Percentiles rank a stretch among this genome's conserved stretches.
phyloP scores from a whole-genome alignment of 2,888 invertebrate species.

The Strigamia crassipes region DNA sequence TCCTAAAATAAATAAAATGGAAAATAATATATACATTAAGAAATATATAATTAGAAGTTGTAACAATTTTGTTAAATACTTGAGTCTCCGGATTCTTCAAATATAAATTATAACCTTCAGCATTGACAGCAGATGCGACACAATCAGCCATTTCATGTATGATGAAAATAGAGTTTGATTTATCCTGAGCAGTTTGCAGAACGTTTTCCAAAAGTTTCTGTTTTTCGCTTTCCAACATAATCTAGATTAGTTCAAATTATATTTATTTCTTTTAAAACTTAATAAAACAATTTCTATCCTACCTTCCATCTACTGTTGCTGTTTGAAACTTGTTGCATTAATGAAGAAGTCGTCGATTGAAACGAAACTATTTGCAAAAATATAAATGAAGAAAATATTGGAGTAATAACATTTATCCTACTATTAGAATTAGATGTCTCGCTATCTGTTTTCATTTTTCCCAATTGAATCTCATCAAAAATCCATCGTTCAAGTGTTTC shows the following conservation, averaged over 20 bases:
- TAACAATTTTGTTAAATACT: constrained; percentile 51
- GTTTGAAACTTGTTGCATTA: not conserved
- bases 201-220: constrained; percentile 68
- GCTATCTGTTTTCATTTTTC: constrained; percentile 48
- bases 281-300: not conserved
- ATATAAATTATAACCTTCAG: constrained; percentile 70
- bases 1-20: constrained; percentile 50
- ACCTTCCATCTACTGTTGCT: not conserved
- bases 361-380: not conserved
- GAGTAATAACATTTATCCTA: not conserved
- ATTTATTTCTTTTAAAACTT: not conserved
- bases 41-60: not conserved
- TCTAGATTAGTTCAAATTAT: constrained; percentile 56
- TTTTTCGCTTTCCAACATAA: constrained; percentile 69
- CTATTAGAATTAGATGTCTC: not conserved
- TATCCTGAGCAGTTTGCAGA: constrained; percentile 65
- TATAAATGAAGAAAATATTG: not conserved
- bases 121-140: constrained; percentile 69
- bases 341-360: not conserved
- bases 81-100: constrained; percentile 61
- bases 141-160: constrained; percentile 70
- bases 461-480: constrained; percentile 36
- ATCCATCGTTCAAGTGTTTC: constrained; percentile 58
- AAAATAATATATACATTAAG: too few relatives aligned
- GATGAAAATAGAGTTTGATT: constrained; percentile 68